Conservation (phyloP, 2,797 vertebrate species). For the Acipenser oxyrinchus region DNA sequence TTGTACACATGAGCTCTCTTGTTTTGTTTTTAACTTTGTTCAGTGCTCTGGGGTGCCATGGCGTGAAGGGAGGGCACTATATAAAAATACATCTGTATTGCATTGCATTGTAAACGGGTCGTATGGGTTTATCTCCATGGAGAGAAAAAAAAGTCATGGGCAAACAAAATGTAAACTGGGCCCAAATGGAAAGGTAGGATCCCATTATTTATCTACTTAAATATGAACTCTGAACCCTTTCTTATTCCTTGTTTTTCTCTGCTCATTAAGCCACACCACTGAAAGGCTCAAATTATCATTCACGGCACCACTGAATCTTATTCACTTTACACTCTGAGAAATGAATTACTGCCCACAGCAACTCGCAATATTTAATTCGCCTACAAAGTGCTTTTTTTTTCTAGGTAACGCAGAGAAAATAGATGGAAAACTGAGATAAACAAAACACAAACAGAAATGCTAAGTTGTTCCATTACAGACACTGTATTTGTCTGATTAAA, state of each 20-base stretch:
- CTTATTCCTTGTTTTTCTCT: conserved; percentile 14
- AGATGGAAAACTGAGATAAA: conserved; percentile 29
- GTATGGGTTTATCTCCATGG: no score
- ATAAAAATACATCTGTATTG: no score
- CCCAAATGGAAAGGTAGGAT: no score
- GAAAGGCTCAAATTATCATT: conserved; percentile 51
- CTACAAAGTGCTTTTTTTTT: conserved; percentile 47
- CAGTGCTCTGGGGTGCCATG: no score
- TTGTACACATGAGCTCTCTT: no score
- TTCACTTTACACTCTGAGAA: conserved; percentile 46
- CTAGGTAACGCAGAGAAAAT: conserved; percentile 31
- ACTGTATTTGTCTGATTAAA: not conserved
- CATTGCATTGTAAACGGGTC: no score
- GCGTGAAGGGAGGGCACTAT: no score
- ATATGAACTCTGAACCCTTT: not conserved
- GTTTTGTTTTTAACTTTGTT: no score
- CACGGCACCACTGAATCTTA: conserved; percentile 51
- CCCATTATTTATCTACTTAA: no score
- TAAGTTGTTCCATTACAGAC: not conserved
- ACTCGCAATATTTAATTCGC: conserved; percentile 47
- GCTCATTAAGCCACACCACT: conserved; percentile 32
- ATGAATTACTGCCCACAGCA: conserved; percentile 51
- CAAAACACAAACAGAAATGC: not conserved
- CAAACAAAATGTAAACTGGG: no score
- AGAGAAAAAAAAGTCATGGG: no score